Base-by-base conservation (phyloP, 1,140 invertebrate species). In the Drosophila orosa region DNA sequence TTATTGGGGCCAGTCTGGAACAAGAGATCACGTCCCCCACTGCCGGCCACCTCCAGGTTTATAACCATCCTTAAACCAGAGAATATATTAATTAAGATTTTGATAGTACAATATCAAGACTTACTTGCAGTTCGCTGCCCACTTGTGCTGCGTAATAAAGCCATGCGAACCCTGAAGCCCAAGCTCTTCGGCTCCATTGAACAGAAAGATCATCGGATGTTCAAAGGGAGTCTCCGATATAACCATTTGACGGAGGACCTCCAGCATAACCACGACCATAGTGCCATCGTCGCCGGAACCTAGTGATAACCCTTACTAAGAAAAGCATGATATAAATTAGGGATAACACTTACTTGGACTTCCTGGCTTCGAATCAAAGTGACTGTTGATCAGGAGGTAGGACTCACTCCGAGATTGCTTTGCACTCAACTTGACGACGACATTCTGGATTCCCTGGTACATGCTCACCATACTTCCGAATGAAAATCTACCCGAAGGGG, bases 1-100 rank as follows among this genome's bases (percentile, higher is more conserved):
- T 97, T 95, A 80, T 96, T 95, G 27, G 98, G 97, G 22, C 97
- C 98, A 74, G 96, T 96, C 94, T 99, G 98, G 93, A 99, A 99
- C 42, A 99, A 93, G 75, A 98, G 94, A 93, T 99, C 98, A 80
- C 97, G 94, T 13, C 98, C 98, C 33, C 98, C 98, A 67, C 96
- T 96, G 29, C 98, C 98, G 90, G 97, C 98, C 27, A 97, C 56
- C 33, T 83, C 80, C 29, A 83, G 44, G 37, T 83, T 83, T 17
- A 83, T 37, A 3, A 82, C 47, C n/a, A 75, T 25, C 5, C 44
- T 29, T 29, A 29, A 9, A 9, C 5, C 1, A 8, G 27, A 29
- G 1, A 29, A 9, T 29, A 29, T 29, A 29, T 29, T 29, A 1
- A 0, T 29, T 29, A 29, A 29, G 7, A 2, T 29, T 9, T 29